Evolutionary conservation across 2,797 vertebrate species (phyloP), one percentile per base, ranked within the genome.

Genomic region (Poeciliopsis presidionis): DNA sequence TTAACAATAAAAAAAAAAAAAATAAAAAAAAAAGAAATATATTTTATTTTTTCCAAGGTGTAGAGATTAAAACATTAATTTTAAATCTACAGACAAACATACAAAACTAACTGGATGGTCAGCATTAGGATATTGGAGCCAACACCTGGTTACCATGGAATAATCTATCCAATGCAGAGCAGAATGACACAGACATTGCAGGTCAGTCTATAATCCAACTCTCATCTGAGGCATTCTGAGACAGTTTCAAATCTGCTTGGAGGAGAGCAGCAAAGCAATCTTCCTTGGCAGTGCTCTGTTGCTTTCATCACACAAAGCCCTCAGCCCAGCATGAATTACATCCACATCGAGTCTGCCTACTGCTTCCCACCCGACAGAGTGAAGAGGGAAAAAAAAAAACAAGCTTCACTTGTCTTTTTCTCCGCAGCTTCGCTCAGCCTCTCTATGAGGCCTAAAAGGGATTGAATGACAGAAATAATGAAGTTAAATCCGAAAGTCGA

Each of bases 151-250:
- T 98, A 97, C 97, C 93, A 93, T 95, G 96, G 96, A 97, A 96
- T 99, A 98, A 98, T 98, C 97, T 96, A 97, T 96, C 96, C 96
- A 95, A 96, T 92, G 90, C 96, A 96, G 96, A 97, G 96, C 97
- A 96, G 97, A 97, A 96, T 99, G 98, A 99, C 98, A 99, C 97
- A 97, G 97, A 97, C 97, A 98, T 95, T 93, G 96, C 95, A 95
- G 98, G 98, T 99, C 98, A 98, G 97, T 99, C 97, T 96, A 98
- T 98, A 99, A 99, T 98, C 98, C 98, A 97, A 97, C 97, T 97
- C 97, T 98, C 98, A 99, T 99, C 98, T 98, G 96, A 97, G 97
- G 96, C 97, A 96, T 97, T 97, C 96, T 94, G 96, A 96, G 96
- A 97, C 96, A 97, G 96, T 97, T 98, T 98, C 97, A 98, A 98